Evolutionary conservation across 1,140 invertebrate species (phyloP).

Genomic region (Pygmarrhopalites habei): DNA sequence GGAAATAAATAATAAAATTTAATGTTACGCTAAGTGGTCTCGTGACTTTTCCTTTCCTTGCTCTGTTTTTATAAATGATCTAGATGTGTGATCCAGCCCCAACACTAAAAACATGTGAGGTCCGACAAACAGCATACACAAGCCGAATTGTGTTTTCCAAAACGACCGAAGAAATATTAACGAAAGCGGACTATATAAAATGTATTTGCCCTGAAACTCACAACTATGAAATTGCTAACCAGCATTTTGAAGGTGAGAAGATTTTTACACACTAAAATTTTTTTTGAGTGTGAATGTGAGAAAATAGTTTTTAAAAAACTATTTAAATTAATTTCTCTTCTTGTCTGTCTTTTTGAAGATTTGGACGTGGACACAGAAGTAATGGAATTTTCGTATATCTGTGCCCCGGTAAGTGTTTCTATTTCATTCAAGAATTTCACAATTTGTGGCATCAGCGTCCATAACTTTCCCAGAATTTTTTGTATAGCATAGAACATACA

Average conservation of each 20-base stretch:
- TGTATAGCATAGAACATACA: too few relatives aligned
- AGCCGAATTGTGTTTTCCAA: constrained; percentile 31
- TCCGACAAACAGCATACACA: constrained; percentile 34
- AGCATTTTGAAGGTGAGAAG: constrained; percentile 36
- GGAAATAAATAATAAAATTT: too few relatives aligned
- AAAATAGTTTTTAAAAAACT: too few relatives aligned
- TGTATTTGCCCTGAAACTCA: constrained; percentile 40
- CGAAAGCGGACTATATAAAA: constrained; percentile 32
- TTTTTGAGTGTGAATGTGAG: too few relatives aligned
- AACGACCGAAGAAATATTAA: constrained; percentile 26
- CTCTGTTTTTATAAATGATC: too few relatives aligned
- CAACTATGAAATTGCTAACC: constrained; percentile 37
- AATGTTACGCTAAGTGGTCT: too few relatives aligned
- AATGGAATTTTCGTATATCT: constrained; percentile 39
- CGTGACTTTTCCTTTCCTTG: too few relatives aligned
- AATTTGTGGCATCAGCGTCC: too few relatives aligned
- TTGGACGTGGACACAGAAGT: constrained; percentile 28
- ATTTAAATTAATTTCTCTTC: too few relatives aligned
- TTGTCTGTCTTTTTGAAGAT: too few relatives aligned
- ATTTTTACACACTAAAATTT: too few relatives aligned
- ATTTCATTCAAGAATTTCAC: not conserved
- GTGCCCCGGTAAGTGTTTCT: constrained; percentile 34
- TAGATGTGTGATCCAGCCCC: constrained; percentile 39
- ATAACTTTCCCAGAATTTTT: too few relatives aligned
- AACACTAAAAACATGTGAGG: constrained; percentile 25